Evolutionary conservation across 2,113 vertebrate species (phyloP).

Genomic region (Passer domesticus): DNA sequence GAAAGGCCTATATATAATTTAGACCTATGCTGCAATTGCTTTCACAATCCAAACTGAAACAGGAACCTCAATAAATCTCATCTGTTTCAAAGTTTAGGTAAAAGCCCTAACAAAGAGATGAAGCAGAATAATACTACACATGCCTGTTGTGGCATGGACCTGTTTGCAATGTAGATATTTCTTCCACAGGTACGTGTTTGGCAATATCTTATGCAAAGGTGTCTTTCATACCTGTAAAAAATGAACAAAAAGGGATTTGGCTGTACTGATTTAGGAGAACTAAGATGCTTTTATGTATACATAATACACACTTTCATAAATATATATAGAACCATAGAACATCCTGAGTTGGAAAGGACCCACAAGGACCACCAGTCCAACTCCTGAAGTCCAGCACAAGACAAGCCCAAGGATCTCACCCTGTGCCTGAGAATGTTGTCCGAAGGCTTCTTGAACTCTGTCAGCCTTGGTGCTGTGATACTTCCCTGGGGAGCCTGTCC

Average conservation of each 20-base stretch:
- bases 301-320: neutral
- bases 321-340: neutral
- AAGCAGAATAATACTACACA: neutral
- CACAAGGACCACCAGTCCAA: neutral
- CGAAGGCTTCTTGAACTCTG: neutral
- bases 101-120: neutral
- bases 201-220: neutral
- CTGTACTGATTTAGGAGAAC: neutral
- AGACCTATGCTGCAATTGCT: neutral
- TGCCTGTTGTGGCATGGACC: neutral
- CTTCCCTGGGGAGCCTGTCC: neutral
- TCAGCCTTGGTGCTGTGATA: neutral
- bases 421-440: neutral
- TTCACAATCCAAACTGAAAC: neutral
- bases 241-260: neutral
- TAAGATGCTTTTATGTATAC: neutral
- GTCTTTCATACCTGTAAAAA: neutral
- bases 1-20: neutral
- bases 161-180: neutral
- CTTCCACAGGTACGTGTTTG: neutral
- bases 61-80: neutral
- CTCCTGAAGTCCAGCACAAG: neutral
- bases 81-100: neutral
- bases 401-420: neutral
- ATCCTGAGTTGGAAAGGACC: neutral